Conservation (phyloP, 2,888 invertebrate species). For the Mantis religiosa region DNA sequence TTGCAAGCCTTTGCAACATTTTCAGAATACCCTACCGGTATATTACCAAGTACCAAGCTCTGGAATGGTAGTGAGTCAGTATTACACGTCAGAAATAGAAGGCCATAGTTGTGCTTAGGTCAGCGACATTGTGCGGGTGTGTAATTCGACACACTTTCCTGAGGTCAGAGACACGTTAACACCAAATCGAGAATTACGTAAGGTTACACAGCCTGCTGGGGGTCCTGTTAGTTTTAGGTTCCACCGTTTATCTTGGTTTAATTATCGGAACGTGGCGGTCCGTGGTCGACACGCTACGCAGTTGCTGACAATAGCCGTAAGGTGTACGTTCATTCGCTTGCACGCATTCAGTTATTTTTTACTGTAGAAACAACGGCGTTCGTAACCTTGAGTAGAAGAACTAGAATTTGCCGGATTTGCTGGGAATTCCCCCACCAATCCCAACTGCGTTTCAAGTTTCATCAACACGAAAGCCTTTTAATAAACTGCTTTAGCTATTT, state of each 20-base stretch:
- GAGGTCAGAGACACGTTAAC: neutral
- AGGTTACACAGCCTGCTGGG: neutral
- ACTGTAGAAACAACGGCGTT: neutral
- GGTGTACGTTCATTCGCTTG: neutral
- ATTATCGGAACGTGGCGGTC: neutral
- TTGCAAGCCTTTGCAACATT: too few species aligned
- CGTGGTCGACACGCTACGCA: too few species aligned
- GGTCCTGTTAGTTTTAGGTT: neutral
- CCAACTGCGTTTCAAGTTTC: neutral
- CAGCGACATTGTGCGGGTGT: neutral
- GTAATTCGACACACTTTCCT: neutral
- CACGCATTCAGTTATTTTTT: neutral
- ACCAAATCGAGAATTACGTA: neutral
- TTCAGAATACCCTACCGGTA: too few species aligned
- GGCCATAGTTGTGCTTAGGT: too few species aligned
- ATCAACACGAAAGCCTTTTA: neutral
- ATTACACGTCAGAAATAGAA: too few species aligned
- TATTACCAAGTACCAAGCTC: too few species aligned
- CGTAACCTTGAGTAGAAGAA: neutral
- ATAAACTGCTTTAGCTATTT: neutral
- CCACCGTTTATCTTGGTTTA: neutral
- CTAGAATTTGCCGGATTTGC: neutral
- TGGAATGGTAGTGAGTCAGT: too few species aligned
- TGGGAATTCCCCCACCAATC: neutral
- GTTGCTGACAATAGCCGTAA: neutral